These are phyloP conservation scores for Neotoma lepida DNA, from an alignment of 2,113 vertebrate species.

Conservation along the genomic window DNA sequence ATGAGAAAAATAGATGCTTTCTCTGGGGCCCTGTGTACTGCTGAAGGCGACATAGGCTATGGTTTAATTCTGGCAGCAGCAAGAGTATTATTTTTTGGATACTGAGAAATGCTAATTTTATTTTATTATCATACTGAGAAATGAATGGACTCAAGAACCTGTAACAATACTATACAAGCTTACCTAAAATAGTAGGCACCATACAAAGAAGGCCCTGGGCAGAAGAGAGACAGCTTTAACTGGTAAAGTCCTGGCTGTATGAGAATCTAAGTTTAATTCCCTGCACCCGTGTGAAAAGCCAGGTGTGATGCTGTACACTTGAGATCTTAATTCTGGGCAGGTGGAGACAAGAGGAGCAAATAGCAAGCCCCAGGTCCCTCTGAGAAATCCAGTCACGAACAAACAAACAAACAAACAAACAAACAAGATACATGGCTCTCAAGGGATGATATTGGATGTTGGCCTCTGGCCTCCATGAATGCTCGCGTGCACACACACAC, in stretches of 20 bases:
- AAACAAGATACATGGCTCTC: background rate
- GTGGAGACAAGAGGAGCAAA: background rate
- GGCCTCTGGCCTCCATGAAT: background rate
- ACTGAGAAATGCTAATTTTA: background rate
- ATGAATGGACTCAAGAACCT: background rate
- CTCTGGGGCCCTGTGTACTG: background rate
- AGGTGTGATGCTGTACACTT: background rate
- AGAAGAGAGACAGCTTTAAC: too few relatives aligned
- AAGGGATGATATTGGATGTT: background rate
- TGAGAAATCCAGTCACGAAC: background rate
- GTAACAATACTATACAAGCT: background rate
- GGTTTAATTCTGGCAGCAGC: background rate
- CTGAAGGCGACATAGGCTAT: accelerated
- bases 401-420: background rate
- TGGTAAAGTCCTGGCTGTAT: background rate
- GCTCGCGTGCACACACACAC: accelerated
- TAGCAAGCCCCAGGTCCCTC: background rate
- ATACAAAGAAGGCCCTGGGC: background rate
- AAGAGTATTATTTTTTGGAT: background rate
- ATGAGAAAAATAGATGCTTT: background rate
- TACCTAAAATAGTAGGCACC: background rate
- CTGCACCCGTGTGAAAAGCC: background rate
- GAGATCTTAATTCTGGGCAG: background rate
- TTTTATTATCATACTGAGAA: background rate
- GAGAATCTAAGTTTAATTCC: background rate